phyloP scores from a whole-genome alignment of 1,140 invertebrate species.

The Fopius arisanus region DNA sequence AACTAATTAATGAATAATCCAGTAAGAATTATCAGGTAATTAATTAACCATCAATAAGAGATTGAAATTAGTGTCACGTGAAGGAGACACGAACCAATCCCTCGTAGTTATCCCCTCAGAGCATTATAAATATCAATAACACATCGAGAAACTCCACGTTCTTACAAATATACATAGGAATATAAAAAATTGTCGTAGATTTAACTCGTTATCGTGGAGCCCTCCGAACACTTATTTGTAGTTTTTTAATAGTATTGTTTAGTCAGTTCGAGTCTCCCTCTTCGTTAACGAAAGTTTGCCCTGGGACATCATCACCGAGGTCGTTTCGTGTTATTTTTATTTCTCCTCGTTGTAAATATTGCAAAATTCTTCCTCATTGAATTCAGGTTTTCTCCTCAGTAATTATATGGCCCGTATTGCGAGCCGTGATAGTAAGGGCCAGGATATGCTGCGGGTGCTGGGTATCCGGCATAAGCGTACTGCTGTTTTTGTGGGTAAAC shows the following conservation, averaged over 20 bases:
- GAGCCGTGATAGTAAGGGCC: slow-evolving; percentile 90
- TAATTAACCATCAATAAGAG: too few species aligned
- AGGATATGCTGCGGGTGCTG: slow-evolving; percentile 82
- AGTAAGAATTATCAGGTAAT: too few species aligned
- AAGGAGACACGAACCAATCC: background rate
- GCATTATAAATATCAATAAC: background rate
- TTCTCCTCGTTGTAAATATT: background rate
- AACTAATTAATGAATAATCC: background rate
- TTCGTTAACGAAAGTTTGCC: background rate
- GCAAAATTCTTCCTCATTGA: slow-evolving; percentile 15
- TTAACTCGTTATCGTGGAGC: background rate
- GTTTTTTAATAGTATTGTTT: background rate
- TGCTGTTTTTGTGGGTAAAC: slow-evolving; percentile 95
- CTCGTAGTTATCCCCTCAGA: background rate
- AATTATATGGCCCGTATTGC: slow-evolving; percentile 92
- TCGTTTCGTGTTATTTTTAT: background rate
- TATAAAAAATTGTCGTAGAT: background rate
- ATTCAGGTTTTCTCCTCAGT: slow-evolving; percentile 64
- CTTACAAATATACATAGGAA: background rate
- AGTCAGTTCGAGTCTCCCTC: slow-evolving; percentile 1
- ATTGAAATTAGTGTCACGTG: background rate
- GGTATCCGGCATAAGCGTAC: slow-evolving; percentile 86
- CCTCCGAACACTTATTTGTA: background rate
- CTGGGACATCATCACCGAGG: background rate
- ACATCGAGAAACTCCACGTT: background rate